Base-by-base conservation (phyloP, 2,888 invertebrate species). In the Pemphredon lugubris region DNA sequence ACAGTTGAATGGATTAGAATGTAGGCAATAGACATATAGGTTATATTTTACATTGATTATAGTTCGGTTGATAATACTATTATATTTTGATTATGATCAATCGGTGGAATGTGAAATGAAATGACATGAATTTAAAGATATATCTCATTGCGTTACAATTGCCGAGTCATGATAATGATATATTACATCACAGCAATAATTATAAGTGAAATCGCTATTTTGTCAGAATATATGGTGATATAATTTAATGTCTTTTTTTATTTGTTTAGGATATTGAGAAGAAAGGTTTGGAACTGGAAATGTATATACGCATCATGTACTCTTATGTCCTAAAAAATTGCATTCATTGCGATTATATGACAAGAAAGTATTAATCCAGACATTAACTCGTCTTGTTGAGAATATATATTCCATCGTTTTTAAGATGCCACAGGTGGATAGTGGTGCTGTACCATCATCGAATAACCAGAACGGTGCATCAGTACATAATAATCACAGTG, bases 391-490 rank as follows among this genome's bases (percentile, higher is more conserved):
- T 44, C 51, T 55, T 34, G 20, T 39, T 23, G 45, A 30, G 40
- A 58, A 48, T 2, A 65, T 51, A 32, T 37, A 71, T 51, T 70
- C 64, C 30, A 64, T 71, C 64, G 47, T 65, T 59, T 69, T 53
- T 63, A 83, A 74, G 71, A 88, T 88, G 88, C 79, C 88, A 58
- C 83, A 84, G 76, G 77, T 73, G 47, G 83, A 86, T 50, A 80
- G 75, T 59, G 75, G 79, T 44, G 70, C 79, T 68, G 70, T 77
- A 51, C 83, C 83, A 42, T 68, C 82, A 59, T 69, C 73, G 14
- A 86, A 85, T 68, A 88, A 86, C 77, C 86, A 84, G 59, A 87
- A 86, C 67, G 80, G 81, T 59, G 78, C 75, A 66, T 48, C 78
- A 70, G 77, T 78, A 39, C 86, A 87, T 63, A 87, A 85, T 51